phyloP scores from a whole-genome alignment of 1,140 invertebrate genomes.

The Drosophila melanica region DNA sequence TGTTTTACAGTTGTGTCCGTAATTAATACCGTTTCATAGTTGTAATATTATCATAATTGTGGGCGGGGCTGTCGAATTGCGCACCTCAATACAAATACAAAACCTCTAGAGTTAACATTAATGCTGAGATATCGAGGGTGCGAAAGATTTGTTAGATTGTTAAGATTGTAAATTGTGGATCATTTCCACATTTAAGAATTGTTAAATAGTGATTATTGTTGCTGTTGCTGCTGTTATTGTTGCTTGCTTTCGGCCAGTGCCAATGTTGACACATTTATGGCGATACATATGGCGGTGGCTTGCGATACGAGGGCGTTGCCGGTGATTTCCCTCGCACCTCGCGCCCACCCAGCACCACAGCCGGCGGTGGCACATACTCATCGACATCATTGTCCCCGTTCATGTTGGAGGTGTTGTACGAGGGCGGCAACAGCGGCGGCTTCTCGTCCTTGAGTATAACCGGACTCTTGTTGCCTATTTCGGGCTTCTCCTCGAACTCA shows the following conservation, averaged over 20 bases:
- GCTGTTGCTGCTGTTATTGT: conserved; percentile 69
- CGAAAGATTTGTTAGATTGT: conserved; percentile 29
- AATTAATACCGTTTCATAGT: conserved; percentile 38
- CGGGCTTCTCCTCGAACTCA: conserved; percentile 95
- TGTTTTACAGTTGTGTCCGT: conserved; percentile 58
- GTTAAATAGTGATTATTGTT: conserved; percentile 69
- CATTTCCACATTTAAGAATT: conserved; percentile 36
- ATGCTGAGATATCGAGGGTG: conserved; percentile 19
- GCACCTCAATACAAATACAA: conserved; percentile 37
- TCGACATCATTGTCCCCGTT: conserved; percentile 86
- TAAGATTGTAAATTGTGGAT: conserved; percentile 32
- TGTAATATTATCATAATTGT: conserved; percentile 24
- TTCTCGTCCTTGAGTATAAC: conserved; percentile 97
- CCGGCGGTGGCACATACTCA: conserved; percentile 92
- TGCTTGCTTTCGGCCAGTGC: too few relatives aligned
- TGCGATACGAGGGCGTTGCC: conserved; percentile 93
- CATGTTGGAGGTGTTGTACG: conserved; percentile 83
- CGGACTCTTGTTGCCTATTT: conserved; percentile 93
- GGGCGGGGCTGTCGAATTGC: conserved; percentile 36
- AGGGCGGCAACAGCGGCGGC: conserved; percentile 91
- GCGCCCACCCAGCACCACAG: conserved; percentile 89
- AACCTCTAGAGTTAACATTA: conserved; percentile 23
- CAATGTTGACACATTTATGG: conserved; percentile 89
- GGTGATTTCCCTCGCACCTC: conserved; percentile 86
- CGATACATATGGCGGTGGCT: conserved; percentile 95